Base-by-base conservation (phyloP, 2,113 vertebrate species). In the Syrmaticus mikado region DNA sequence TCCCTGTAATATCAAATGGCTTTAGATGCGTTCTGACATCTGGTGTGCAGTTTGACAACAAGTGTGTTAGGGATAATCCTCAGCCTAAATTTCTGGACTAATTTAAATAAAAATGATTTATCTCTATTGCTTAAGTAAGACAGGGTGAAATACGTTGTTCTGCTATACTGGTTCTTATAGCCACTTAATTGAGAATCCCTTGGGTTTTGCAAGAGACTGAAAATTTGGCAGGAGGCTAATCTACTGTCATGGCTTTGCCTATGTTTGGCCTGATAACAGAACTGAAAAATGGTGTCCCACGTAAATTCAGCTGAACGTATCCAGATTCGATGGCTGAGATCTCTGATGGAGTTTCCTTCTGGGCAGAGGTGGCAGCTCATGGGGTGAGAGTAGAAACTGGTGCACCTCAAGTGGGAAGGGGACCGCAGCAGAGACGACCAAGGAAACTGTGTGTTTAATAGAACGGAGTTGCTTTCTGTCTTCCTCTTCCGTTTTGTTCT, bases 151-250 rank as follows among this genome's bases (percentile, higher is more conserved):
- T 67, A 57, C 0, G 0, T 60, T 62, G 30, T 52, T 87, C 45
- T 83, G 34, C 25, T 84, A 9, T 25, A 4, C 12, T 25, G 60
- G 38, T 67, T 75, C 32, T 91, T 92, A 21, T 18, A 72, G 13
- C 40, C 15, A 7, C 60, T 86, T 79, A 71, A 92, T 57, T 89
- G 66, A 87, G 38, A 81, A 67, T 83, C 28, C 32, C 34, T 25
- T 22, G 19, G 64, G 34, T 72, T 92, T 94, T 89, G 66, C 83
- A 92, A 89, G 46, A 87, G 38, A n/a, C 38, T 58, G 27, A 67
- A 82, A 89, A 57, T 79, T 64, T 91, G 91, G 72, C 78, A 87
- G 62, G 40, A 86, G 46, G 34, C 28, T 84, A 5, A 41, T 62
- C 55, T 55, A 5, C 14, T 55, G 2, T n/a, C 36, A 3, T 13